Conservation (phyloP, 2,797 vertebrate species). For the Takifugu rubripes region DNA sequence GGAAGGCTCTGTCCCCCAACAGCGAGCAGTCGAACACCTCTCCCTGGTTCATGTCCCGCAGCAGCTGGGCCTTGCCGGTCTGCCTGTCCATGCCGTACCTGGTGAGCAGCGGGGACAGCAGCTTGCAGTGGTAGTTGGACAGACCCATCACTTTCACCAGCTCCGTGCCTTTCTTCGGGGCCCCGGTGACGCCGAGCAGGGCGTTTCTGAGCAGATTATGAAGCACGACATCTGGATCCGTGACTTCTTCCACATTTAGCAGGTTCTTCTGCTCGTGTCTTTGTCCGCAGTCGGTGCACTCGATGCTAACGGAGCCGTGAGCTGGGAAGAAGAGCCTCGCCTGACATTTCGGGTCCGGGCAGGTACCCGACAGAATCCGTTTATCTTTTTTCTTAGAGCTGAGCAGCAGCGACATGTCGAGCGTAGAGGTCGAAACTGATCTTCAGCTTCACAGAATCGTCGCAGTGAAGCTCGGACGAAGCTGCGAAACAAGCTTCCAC, state of each 20-base stretch:
- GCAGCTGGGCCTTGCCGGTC: conserved; percentile 90
- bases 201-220: conserved; percentile 96
- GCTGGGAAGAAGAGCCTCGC: conserved; percentile 96
- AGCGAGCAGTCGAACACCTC: conserved; percentile 97
- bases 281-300: conserved; percentile 96
- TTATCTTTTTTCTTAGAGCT: conserved; percentile 89
- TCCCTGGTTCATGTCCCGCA: conserved; percentile 96
- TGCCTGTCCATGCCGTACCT: conserved; percentile 98
- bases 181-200: conserved; percentile 90
- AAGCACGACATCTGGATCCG: conserved; percentile 94
- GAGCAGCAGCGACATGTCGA: conserved; percentile 78
- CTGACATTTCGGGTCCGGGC: conserved; percentile 94
- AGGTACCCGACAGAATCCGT: conserved; percentile 91
- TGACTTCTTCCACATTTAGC: conserved; percentile 90
- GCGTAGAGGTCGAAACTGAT: conserved; percentile 4
- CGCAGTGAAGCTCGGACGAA: conserved; percentile 12
- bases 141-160: conserved; percentile 97
- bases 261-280: conserved; percentile 93
- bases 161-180: conserved; percentile 86
- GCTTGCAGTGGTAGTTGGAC: conserved; percentile 99
- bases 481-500: conserved; percentile 39
- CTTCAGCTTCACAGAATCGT: conserved; percentile 61
- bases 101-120: conserved; percentile 93
- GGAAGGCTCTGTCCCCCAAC: conserved; percentile 90
- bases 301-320: conserved; percentile 88